A percentile compares a stretch with the other conserved stretches of the same genome.
Evolutionary conservation across 2,797 vertebrate genomes (phyloP).

Genomic region (Botia almorhae): DNA sequence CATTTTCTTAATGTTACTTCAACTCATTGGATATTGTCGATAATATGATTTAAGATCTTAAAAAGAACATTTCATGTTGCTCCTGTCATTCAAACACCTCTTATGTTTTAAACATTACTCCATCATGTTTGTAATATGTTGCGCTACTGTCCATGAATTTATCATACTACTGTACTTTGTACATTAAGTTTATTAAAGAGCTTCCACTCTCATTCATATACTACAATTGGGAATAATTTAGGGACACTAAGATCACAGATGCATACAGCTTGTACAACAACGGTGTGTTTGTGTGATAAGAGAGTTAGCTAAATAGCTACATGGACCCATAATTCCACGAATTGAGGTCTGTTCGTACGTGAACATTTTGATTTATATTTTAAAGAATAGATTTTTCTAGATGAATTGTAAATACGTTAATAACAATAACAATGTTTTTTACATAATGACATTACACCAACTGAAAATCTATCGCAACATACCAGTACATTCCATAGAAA

Average conservation of each 20-base stretch:
- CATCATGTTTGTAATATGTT: not conserved
- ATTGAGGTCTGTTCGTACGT: not conserved
- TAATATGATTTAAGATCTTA: slow-evolving; percentile 51
- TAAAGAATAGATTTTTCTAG: not conserved
- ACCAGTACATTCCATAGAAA: too few relatives aligned
- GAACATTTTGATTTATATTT: not conserved
- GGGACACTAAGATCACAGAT: not conserved
- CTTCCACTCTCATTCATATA: not conserved
- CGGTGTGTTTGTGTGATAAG: not conserved
- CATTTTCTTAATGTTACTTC: slow-evolving; percentile 81
- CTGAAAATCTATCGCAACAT: too few relatives aligned
- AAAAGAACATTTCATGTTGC: not conserved
- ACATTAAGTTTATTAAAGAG: slow-evolving; percentile 7
- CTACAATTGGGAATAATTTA: not conserved
- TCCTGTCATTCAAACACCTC: not conserved
- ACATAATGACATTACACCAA: too few relatives aligned
- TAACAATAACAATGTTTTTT: not conserved
- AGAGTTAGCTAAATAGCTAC: not conserved
- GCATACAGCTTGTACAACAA: not conserved
- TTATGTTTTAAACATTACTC: slow-evolving; percentile 9
- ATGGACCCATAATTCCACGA: too few relatives aligned
- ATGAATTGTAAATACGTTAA: not conserved
- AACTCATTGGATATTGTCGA: slow-evolving; percentile 72
- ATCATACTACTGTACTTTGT: slow-evolving; percentile 9
- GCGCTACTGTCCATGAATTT: not conserved